Evolutionary conservation across 2,113 vertebrate species (phyloP).

Genomic region (Podilymbus podiceps): DNA sequence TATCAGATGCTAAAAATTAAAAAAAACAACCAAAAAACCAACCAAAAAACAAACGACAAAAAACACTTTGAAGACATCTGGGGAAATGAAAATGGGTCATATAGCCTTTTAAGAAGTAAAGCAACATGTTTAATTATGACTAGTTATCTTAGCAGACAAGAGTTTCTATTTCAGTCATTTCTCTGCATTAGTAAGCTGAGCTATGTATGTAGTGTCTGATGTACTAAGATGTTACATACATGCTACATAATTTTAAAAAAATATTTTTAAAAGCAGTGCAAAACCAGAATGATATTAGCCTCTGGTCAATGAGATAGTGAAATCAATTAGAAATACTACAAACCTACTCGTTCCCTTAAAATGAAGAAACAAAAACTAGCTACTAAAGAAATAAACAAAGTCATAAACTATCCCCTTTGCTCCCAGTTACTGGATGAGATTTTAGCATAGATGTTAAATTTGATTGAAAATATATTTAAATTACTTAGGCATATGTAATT

Average conservation of each 20-base stretch:
- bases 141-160: not conserved
- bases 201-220: not conserved
- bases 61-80: not conserved
- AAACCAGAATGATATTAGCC: not conserved
- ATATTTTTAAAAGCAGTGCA: not conserved
- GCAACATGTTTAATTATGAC: not conserved
- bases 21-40: not conserved
- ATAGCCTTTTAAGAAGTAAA: not conserved
- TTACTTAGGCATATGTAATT: not conserved
- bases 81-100: not conserved
- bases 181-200: not conserved
- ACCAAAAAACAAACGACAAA: not conserved
- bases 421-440: not conserved
- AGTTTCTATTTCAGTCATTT: not conserved
- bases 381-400: not conserved
- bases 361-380: not conserved
- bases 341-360: not conserved
- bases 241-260: not conserved
- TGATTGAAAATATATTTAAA: not conserved
- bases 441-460: not conserved
- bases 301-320: not conserved
- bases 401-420: rapidly evolving
- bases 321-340: not conserved
- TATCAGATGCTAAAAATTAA: not conserved
- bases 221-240: not conserved